Evolutionary conservation across 2,888 invertebrate genomes (phyloP).

Genomic region (Macrophya alboannulata): DNA sequence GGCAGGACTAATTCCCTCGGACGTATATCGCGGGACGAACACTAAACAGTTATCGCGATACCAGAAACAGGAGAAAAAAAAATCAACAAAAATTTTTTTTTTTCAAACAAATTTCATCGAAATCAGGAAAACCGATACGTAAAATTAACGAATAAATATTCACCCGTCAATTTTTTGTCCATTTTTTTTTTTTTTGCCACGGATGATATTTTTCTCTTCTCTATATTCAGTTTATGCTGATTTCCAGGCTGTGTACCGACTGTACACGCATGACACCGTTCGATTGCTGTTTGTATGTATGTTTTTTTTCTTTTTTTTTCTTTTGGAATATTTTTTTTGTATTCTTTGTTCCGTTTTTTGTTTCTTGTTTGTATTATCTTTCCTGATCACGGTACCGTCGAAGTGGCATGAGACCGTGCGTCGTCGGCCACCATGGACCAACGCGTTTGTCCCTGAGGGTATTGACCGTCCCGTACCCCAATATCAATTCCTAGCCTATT

Average conservation of each 20-base stretch:
- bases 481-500: constrained; percentile 54
- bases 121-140: not conserved
- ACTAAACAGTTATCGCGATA: constrained; percentile 25
- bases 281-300: not conserved
- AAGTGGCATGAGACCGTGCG: not conserved
- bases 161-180: not conserved
- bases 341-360: not conserved
- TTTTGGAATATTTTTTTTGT: not conserved
- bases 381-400: constrained; percentile 29
- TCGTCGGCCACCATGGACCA: constrained; percentile 15
- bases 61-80: too few species aligned
- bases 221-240: constrained; percentile 42
- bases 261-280: not conserved
- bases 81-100: not conserved
- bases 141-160: not conserved
- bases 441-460: constrained; percentile 45
- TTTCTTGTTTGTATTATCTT: constrained; percentile 14
- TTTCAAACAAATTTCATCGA: not conserved
- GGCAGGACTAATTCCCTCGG: constrained; percentile 47
- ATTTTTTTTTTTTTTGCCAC: not conserved
- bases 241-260: not conserved
- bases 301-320: not conserved
- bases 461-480: constrained; percentile 50
- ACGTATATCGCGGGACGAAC: not conserved
- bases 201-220: not conserved